Evolutionary conservation across 1,140 invertebrate genomes (phyloP).

Genomic region (Wasmannia auropunctata): DNA sequence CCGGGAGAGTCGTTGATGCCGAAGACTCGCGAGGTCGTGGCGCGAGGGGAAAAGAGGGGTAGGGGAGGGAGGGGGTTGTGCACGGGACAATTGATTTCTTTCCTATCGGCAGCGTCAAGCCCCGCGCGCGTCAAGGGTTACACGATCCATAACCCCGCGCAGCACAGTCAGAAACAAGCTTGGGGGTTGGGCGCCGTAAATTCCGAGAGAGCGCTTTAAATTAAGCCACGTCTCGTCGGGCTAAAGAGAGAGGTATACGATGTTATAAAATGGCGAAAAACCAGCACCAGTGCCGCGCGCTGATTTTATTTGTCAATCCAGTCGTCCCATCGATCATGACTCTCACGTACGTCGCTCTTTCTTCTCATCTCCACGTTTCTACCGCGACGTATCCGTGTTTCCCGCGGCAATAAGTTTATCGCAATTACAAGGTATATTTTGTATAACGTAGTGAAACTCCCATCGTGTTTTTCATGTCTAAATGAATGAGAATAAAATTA

Average conservation of each 20-base stretch:
- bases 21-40: conserved; percentile 45
- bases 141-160: conserved; percentile 67
- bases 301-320: conserved; percentile 64
- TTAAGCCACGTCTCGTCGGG: conserved; percentile 64
- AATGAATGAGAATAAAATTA: neutral
- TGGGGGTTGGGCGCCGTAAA: conserved; percentile 57
- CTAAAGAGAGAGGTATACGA: conserved; percentile 42
- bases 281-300: neutral
- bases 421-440: neutral
- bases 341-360: neutral
- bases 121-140: conserved; percentile 60
- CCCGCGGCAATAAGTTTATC: neutral
- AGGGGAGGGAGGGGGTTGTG: no score
- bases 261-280: conserved; percentile 58
- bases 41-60: no score
- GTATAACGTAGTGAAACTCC: neutral
- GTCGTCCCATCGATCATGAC: neutral
- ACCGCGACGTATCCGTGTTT: neutral
- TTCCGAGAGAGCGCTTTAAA: conserved; percentile 60
- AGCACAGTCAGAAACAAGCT: conserved; percentile 34
- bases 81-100: conserved; percentile 68
- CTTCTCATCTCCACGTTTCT: neutral
- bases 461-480: neutral
- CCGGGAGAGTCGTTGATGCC: conserved; percentile 26
- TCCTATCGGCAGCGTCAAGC: neutral